Evolutionary conservation across 2,888 invertebrate species (phyloP).

Genomic region (Chelonus formosanus): DNA sequence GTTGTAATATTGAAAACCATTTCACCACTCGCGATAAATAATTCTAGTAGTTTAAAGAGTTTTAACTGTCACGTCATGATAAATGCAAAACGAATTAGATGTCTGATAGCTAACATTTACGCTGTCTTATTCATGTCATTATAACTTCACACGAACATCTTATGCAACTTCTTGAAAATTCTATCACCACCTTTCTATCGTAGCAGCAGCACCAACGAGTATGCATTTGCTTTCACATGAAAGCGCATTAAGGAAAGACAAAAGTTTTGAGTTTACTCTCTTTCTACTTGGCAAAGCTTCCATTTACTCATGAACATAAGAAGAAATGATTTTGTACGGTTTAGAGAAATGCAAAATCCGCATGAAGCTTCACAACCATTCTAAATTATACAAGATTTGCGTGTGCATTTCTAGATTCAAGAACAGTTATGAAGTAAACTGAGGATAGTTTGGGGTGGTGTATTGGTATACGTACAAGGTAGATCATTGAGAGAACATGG

Average conservation of each 20-base stretch:
- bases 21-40: no score
- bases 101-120: no score
- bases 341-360: slow-evolving; percentile 16
- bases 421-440: neutral
- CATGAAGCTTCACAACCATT: slow-evolving; percentile 53
- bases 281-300: neutral
- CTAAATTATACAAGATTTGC: slow-evolving; percentile 46
- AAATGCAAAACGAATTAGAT: no score
- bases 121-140: slow-evolving; percentile 7
- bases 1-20: no score
- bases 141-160: slow-evolving; percentile 11
- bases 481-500: neutral
- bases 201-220: neutral
- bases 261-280: slow-evolving; percentile 16
- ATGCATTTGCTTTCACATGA: slow-evolving; percentile 2
- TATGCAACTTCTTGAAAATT: slow-evolving; percentile 7
- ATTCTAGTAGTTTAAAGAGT: no score
- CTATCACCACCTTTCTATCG: slow-evolving; percentile 6
- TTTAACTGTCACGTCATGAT: no score
- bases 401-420: neutral
- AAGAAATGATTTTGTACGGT: slow-evolving; percentile 6
- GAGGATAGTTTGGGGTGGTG: neutral
- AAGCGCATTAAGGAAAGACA: neutral
- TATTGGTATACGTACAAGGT: neutral
- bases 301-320: slow-evolving; percentile 1